Base-by-base conservation (phyloP, 2,888 invertebrate genomes). In the Tachystola acroxantha region DNA sequence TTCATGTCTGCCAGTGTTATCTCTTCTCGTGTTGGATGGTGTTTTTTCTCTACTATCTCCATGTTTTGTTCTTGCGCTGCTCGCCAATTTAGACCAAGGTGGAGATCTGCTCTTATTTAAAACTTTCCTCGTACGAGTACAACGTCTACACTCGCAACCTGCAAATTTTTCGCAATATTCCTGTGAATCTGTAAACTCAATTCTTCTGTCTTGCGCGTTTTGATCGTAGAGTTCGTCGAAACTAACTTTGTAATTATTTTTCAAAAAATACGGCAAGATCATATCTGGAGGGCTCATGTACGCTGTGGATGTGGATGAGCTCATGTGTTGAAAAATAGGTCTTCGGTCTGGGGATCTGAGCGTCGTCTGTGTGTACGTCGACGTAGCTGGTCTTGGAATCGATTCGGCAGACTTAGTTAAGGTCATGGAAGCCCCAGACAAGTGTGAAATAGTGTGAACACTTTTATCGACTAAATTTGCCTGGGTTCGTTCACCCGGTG, bases 271-370 rank as follows among this genome's bases (percentile, higher is more conserved):
- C 0, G 86, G 86, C 37, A 81, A 45, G 7, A 87, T 65, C 43
- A 74, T 52, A 41, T 88, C 88, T 26, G 88, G 88, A 4, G 88
- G 88, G 43, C 88, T 88, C 85, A 88, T 76, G 43, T 88, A 88
- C 0, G 86, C 75, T 7, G 88, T 88, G 2, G 88, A 88, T 9
- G 85, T 84, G 1, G 88, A 85, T 9, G 88, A 86, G 48, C 85
- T 85, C 75, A 86, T 79, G 36, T 81, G 84, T 42, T 73, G 57
- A 42, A 71, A 69, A 4, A 67, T 50, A 3, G 82, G 82, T 46
- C 71, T 66, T 24, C 63, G 55, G 28, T 46, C 51, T 1, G 81
- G 75, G 4, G 84, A 74, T 38, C 53, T 65, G 10, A 64, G 51
- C 2, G 66, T 62, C 6, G 86, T 86, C 52, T 86, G 86, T 7